A percentile compares a stretch with the other conserved stretches of the same genome.
phyloP scores from a whole-genome alignment of 2,797 vertebrate genomes.

The Knipowitschia caucasica region DNA sequence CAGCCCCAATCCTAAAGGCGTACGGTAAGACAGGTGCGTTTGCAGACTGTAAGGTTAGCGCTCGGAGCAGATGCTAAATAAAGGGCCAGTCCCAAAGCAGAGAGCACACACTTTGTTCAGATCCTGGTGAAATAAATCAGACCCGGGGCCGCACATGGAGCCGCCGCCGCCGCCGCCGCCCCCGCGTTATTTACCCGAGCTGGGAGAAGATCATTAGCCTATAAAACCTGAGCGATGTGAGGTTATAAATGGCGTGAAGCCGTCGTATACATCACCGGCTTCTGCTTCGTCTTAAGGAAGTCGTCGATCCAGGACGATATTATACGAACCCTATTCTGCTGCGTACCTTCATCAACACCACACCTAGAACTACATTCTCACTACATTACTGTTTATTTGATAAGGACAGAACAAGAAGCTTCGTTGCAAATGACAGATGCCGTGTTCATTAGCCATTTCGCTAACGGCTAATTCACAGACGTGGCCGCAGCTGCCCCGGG shows the following conservation, averaged over 20 bases:
- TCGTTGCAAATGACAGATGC: no score
- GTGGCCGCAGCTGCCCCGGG: no score
- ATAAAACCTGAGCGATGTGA: slow-evolving; percentile 75
- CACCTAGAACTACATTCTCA: no score
- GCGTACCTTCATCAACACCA: no score
- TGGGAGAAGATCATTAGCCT: slow-evolving; percentile 74
- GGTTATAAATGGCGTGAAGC: slow-evolving; percentile 70
- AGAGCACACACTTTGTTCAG: slow-evolving; percentile 47
- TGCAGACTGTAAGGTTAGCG: slow-evolving; percentile 28
- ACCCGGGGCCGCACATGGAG: slow-evolving; percentile 69
- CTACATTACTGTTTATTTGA: no score
- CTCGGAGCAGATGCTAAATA: slow-evolving; percentile 30
- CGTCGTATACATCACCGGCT: slow-evolving; percentile 61
- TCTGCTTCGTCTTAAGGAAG: slow-evolving; percentile 53
- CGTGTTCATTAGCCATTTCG: no score
- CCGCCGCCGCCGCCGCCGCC: no score
- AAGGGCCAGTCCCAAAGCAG: slow-evolving; percentile 6
- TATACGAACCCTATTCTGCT: no score
- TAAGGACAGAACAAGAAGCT: no score
- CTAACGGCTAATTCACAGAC: no score
- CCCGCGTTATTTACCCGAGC: slow-evolving; percentile 71
- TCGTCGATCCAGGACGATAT: no score
- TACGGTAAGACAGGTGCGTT: slow-evolving; percentile 46
- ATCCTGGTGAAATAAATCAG: slow-evolving; percentile 64
- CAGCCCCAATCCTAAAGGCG: no score